Evolutionary conservation across 2,113 vertebrate species (phyloP), one percentile per base, ranked within the genome.

Genomic region (Coryphaenoides rupestris): DNA sequence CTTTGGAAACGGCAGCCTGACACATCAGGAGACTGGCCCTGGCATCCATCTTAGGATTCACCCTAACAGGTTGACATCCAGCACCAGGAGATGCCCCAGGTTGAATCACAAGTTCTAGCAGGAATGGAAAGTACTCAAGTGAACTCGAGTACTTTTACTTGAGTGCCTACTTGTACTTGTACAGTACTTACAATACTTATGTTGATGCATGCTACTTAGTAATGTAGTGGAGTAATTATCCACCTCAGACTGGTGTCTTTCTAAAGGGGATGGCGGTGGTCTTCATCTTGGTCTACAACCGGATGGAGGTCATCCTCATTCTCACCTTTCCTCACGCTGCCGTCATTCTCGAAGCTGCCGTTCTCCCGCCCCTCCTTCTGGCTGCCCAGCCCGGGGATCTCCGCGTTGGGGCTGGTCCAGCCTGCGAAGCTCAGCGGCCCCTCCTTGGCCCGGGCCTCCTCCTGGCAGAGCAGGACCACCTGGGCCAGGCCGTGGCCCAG

Each of bases 401-500:
- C 79, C 0, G 62, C 73, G 1, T 28, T 68, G 28, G 83, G 78
- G 28, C 78, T 88, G 24, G 82, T 88, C 89, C 89, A 91, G 9
- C 87, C 87, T 0, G 68, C 76, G 4, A 90, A 87, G 76, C 74
- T 88, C 60, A 88, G 65, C 0, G 85, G 86, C 1, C 65, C 4
- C 0, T 87, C 84, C 58, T 81, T 86, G 12, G 78, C 26, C n/a
- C 15, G 75, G 22, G 60, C 66, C 28, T 73, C 69, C 0, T 71
- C 77, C 21, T 77, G 78, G 22, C 91, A 94, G 62, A 96, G 87
- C 74, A 90, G 86, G 50, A 75, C 86, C 15, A 94, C 84, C 85
- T 96, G 94, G 0, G 92, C 89, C 7, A 92, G 9, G 0, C 91
- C 81, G 19, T 95, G 93, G 6, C 90, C 84, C 28, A 93, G 74